These are phyloP conservation scores for Brotogeris chrysoptera DNA, from an alignment of 2,797 vertebrate genomes.

Conservation along the genomic window DNA sequence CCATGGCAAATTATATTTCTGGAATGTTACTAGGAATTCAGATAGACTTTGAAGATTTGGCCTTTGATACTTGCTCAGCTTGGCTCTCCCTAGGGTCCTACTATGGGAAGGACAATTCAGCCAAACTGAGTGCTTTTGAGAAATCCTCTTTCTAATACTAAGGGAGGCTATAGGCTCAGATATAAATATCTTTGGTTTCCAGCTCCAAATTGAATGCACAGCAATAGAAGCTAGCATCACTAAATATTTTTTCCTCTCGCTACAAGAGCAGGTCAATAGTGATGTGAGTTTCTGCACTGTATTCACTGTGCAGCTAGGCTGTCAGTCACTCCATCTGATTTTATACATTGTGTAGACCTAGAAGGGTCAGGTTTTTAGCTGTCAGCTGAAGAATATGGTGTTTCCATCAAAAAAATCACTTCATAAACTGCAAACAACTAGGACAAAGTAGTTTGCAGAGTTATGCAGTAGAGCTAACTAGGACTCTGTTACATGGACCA, in stretches of 20 bases:
- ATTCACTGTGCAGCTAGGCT: accelerated
- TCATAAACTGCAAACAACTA: not conserved
- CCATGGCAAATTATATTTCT: not conserved
- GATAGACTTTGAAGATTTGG: not conserved
- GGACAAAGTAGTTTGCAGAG: not conserved
- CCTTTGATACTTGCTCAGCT: not conserved
- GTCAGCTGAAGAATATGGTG: not conserved
- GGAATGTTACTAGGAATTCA: not conserved
- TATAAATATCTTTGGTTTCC: not conserved
- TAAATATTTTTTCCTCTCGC: not conserved
- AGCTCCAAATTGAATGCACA: not conserved
- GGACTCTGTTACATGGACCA: not conserved
- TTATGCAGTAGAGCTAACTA: not conserved
- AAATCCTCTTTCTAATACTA: not conserved
- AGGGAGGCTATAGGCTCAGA: not conserved
- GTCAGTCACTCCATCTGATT: not conserved
- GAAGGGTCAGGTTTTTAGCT: not conserved
- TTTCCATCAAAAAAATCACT: not conserved
- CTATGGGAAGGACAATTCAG: not conserved
- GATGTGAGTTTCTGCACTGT: not conserved
- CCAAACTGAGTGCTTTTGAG: not conserved
- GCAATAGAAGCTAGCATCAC: not conserved
- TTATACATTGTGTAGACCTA: not conserved
- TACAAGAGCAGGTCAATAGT: not conserved
- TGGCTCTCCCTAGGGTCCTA: not conserved